Conservation (phyloP, 2,797 vertebrate species). For the Acanthiza pusilla region DNA sequence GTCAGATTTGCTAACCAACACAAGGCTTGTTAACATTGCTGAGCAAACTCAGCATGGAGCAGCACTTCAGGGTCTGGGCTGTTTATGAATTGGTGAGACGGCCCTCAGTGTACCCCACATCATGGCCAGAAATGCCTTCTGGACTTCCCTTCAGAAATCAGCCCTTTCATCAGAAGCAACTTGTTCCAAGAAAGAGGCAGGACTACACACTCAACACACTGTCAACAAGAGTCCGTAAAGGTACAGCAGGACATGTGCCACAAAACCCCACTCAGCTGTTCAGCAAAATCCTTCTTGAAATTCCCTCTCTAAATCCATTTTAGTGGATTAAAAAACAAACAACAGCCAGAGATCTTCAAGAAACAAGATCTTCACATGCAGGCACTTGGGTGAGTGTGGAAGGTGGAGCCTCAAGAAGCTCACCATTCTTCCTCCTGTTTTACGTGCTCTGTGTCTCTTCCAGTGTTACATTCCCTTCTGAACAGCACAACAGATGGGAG, state of each 20-base stretch:
- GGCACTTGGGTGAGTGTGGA: background rate
- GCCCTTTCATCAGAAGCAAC: background rate
- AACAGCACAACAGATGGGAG: constrained; percentile 37
- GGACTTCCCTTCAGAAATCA: background rate
- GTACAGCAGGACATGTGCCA: background rate
- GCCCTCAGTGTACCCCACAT: background rate
- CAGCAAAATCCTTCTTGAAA: background rate
- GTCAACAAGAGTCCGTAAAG: background rate
- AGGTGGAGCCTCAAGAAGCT: background rate
- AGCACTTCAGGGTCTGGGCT: background rate
- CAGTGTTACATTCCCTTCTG: background rate
- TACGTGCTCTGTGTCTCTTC: background rate
- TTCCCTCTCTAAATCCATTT: background rate
- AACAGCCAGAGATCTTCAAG: background rate
- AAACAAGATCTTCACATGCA: background rate
- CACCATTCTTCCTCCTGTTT: background rate
- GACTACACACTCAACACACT: background rate
- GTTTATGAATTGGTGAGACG: background rate
- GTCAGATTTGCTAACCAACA: background rate
- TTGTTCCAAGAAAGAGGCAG: background rate
- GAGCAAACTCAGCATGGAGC: background rate
- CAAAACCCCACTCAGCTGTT: background rate
- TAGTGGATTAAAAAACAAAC: too few species aligned
- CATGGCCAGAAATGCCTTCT: background rate
- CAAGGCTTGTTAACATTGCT: background rate